Evolutionary conservation across 2,888 invertebrate genomes (phyloP), one percentile per base, ranked within the genome.

Genomic region (Oligia fasciuncula): DNA sequence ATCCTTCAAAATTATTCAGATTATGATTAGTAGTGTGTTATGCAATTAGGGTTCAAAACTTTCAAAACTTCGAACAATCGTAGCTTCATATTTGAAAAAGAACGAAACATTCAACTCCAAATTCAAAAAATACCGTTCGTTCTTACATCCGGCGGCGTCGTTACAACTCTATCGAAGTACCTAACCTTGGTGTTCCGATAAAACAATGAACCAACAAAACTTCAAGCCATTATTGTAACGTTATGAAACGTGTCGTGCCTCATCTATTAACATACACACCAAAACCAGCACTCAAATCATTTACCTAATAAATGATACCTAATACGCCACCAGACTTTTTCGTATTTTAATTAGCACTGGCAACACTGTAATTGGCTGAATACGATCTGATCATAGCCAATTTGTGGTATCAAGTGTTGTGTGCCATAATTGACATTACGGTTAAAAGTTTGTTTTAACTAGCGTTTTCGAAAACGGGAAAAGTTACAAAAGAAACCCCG

Each of bases 231-330:
- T 91, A 93, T 93, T 90, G 88, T 90, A 87, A 88, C 85, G 91
- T 93, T 92, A 93, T 89, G 93, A 92, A 94, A 94, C 90, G n/a
- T 35, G 77, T 86, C 93, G 92, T 92, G 93, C 77, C 78, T 65
- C 77, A 46, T 70, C 88, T 82, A 90, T 95, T 95, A 95, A 82
- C 94, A 88, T 76, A n/a, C 86, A 81, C 89, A 87, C 87, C 88
- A 86, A 86, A 89, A 90, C 91, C 82, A 81, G 84, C 81, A 86
- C 86, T 87, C 88, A 89, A 91, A 94, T 94, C 89, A 93, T 93
- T 90, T 84, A 79, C 85, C 88, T 92, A 91, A 93, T 93, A 90
- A 93, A 79, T 80, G 84, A 81, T 76, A 79, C 81, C 85, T 82
- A 77, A 86, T 78, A 80, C n/a, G 70, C 71, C 65, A 71, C 46